Percentiles rank a stretch among this genome's conserved stretches.
phyloP scores from a whole-genome alignment of 37 sponge, comb jelly and placozoan species.

The Hormiphora californensis region DNA sequence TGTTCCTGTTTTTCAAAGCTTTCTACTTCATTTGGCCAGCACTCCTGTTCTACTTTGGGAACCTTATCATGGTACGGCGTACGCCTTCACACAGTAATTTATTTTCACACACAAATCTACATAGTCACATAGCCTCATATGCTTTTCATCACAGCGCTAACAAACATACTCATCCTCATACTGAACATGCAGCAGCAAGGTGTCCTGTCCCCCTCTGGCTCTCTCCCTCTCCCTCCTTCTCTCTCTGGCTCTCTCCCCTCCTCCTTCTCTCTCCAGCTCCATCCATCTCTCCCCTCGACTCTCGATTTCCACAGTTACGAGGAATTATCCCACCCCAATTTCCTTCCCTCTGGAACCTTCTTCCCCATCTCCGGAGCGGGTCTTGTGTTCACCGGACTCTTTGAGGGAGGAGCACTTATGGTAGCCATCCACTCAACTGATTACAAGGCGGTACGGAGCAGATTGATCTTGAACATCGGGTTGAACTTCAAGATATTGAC shows the following conservation, averaged over 20 bases:
- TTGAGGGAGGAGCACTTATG: neutral
- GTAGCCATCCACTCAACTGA: neutral
- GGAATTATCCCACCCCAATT: neutral
- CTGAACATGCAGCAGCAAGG: no score
- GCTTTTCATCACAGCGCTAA: no score
- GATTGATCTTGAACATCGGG: neutral
- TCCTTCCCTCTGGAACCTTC: neutral
- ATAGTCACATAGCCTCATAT: no score
- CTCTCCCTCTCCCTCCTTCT: no score
- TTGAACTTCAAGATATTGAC: neutral
- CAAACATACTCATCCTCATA: no score
- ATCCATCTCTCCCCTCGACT: no score
- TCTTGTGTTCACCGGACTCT: neutral
- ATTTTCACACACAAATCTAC: no score
- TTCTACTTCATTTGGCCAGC: constrained; percentile 29
- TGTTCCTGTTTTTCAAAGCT: constrained; percentile 4
- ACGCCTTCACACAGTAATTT: no score
- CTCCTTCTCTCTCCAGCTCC: no score
- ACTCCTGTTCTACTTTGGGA: neutral
- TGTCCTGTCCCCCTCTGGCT: no score
- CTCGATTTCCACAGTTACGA: neutral
- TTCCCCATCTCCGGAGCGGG: neutral
- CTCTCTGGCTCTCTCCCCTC: no score
- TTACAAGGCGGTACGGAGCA: neutral
- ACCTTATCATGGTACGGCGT: neutral